A percentile compares a stretch with the other conserved stretches of the same genome.
Conservation (phyloP, 2,113 vertebrate species). For the Alouatta palliata region DNA sequence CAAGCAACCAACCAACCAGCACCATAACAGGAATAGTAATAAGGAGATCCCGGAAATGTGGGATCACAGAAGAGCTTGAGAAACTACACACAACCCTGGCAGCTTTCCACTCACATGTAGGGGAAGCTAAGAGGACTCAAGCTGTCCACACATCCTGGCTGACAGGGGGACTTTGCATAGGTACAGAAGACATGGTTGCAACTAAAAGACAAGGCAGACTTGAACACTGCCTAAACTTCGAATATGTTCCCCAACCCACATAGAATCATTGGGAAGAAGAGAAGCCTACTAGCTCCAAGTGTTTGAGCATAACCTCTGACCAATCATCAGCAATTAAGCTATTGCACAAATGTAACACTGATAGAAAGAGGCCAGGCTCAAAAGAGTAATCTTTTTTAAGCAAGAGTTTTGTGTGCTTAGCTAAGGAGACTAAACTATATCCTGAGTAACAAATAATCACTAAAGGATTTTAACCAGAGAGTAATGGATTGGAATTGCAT, state of each 20-base stretch:
- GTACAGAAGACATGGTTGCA: not conserved
- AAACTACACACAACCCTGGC: not conserved
- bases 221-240: not conserved
- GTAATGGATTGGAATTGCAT: not conserved
- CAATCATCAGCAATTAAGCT: not conserved
- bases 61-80: not conserved
- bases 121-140: not conserved
- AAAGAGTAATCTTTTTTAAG: not conserved
- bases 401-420: not conserved
- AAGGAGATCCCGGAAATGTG: not conserved
- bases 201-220: not conserved
- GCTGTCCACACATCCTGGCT: not conserved
- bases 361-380: not conserved
- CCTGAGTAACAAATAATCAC: constrained; percentile 7
- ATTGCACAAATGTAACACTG: not conserved
- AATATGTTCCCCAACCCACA: not conserved
- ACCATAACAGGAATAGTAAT: not conserved
- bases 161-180: not conserved
- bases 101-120: not conserved
- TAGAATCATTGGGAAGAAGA: not conserved
- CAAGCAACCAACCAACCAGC: not conserved
- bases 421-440: not conserved
- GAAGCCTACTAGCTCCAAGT: not conserved
- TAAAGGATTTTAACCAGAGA: not conserved
- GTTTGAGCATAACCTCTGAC: not conserved